Evolutionary conservation across 2,113 vertebrate genomes (phyloP).

Genomic region (Neoarius graeffei): DNA sequence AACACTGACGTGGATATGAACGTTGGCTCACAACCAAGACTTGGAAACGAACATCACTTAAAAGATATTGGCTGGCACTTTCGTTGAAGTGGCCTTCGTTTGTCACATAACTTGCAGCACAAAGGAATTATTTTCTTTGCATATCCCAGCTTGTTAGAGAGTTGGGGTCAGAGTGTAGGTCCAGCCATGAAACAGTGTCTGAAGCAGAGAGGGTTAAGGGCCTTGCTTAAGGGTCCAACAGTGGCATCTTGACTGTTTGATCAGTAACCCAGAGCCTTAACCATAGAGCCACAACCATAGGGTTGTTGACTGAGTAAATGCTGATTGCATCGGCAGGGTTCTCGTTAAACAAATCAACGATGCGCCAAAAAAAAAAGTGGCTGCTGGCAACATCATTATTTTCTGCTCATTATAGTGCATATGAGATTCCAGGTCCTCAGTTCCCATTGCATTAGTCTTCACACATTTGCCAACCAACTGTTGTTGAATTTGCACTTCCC

Average conservation of each 20-base stretch:
- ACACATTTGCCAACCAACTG: neutral
- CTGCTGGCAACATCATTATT: neutral
- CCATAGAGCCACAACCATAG: too few species aligned
- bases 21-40: neutral
- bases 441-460: neutral
- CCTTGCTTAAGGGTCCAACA: too few species aligned
- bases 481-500: constrained; percentile 1
- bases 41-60: neutral
- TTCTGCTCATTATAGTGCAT: neutral
- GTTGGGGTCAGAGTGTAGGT: too few species aligned
- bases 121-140: too few species aligned
- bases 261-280: too few species aligned
- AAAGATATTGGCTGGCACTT: neutral
- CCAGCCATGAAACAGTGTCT: too few species aligned
- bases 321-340: neutral
- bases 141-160: too few species aligned
- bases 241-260: too few species aligned
- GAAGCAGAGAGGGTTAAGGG: too few species aligned
- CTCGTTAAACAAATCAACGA: neutral
- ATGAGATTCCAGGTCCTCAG: neutral
- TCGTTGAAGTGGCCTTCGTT: too few species aligned
- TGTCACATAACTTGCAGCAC: too few species aligned
- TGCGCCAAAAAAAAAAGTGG: neutral
- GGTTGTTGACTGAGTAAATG: neutral
- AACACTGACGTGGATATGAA: neutral